Evolutionary conservation across 2,888 invertebrate species (phyloP).

Genomic region (Microctonus hyperodae): DNA sequence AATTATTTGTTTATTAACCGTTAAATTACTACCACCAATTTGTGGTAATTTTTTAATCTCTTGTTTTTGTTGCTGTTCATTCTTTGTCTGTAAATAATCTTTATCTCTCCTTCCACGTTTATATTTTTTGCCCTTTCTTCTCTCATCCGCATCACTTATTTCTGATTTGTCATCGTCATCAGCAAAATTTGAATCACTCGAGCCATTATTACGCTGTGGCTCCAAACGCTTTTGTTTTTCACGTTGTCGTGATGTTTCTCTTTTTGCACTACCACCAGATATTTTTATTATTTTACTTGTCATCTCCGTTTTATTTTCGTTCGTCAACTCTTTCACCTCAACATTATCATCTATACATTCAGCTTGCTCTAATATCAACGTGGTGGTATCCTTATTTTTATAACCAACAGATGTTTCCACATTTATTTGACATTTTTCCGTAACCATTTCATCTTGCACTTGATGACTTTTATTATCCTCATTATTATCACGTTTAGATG

Average conservation of each 20-base stretch:
- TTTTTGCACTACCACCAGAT: not conserved
- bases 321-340: not conserved
- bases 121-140: constrained; percentile 16
- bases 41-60: no score
- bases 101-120: constrained; percentile 12
- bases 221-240: constrained; percentile 23
- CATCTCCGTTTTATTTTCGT: constrained; percentile 31
- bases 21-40: not conserved
- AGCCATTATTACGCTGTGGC: constrained; percentile 6
- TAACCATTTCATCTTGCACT: not conserved
- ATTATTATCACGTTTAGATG: not conserved
- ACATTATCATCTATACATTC: constrained; percentile 6
- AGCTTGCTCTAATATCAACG: not conserved
- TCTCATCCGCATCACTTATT: constrained; percentile 28
- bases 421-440: constrained; percentile 8
- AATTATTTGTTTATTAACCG: constrained; percentile 57
- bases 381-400: not conserved
- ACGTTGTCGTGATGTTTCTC: constrained; percentile 22
- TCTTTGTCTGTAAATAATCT: no score
- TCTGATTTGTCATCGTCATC: constrained; percentile 27
- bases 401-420: not conserved
- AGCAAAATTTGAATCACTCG: constrained; percentile 27
- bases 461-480: not conserved
- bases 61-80: constrained; percentile 23
- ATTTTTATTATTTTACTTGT: constrained; percentile 9